Evolutionary conservation across 2,888 invertebrate species (phyloP).

Genomic region (Trachelus iudaicus): DNA sequence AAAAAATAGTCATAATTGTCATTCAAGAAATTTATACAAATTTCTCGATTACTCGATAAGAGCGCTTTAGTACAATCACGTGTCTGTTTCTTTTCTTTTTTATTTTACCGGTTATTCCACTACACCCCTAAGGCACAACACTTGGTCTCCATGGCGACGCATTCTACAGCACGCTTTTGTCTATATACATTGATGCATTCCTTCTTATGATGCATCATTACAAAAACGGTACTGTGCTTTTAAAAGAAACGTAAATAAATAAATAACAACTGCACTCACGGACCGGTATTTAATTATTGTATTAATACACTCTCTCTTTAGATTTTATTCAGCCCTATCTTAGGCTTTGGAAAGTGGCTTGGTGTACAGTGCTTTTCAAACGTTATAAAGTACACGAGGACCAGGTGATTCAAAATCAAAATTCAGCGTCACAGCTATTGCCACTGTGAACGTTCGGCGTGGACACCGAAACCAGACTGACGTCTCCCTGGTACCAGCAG

Average conservation of each 20-base stretch:
- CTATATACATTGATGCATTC: not conserved
- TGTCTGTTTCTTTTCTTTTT: not conserved
- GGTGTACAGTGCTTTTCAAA: not conserved
- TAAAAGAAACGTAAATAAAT: not conserved
- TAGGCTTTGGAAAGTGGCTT: not conserved
- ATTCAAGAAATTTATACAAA: not conserved
- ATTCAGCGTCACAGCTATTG: not conserved
- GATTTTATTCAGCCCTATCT: not conserved
- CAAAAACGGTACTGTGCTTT: not conserved
- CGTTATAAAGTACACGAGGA: not conserved
- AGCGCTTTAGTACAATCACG: not conserved
- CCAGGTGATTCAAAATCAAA: not conserved
- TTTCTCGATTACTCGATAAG: conserved; percentile 3
- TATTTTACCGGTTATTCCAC: conserved; percentile 24
- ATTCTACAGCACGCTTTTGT: not conserved
- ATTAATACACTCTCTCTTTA: not conserved
- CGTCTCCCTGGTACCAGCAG: not conserved
- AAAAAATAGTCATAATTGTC: conserved; percentile 44
- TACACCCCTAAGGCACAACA: conserved; percentile 46
- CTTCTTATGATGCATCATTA: not conserved
- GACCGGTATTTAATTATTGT: not conserved
- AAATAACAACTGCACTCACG: not conserved
- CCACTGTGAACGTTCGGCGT: not conserved
- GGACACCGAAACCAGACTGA: not conserved
- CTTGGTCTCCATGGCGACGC: conserved; percentile 44